These are phyloP conservation scores for Ctenoplectra terminalis DNA, from an alignment of 1,140 invertebrate genomes.

Conservation along the genomic window DNA sequence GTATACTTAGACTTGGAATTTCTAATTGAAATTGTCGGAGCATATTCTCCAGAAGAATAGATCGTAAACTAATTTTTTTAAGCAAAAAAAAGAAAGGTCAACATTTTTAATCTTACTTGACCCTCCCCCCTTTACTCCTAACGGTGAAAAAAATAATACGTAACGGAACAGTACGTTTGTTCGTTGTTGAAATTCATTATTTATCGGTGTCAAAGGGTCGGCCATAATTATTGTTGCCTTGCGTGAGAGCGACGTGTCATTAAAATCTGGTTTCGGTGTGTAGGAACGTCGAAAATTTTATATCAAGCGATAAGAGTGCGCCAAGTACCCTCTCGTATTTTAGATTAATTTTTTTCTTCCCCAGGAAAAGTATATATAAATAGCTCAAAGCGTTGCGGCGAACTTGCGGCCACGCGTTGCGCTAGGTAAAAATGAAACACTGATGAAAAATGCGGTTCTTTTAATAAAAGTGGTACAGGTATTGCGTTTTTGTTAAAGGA, in stretches of 20 bases:
- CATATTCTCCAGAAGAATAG: slow-evolving; percentile 35
- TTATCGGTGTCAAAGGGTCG: background rate
- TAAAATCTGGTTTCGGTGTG: background rate
- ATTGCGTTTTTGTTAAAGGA: slow-evolving; percentile 2
- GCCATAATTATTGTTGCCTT: background rate
- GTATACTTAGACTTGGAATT: too few species aligned
- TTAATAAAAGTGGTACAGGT: background rate
- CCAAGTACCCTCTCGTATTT: background rate
- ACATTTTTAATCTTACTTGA: too few species aligned
- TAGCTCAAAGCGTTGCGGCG: background rate
- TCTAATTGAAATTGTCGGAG: too few species aligned
- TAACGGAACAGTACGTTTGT: background rate
- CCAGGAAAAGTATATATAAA: background rate
- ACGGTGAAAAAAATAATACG: too few species aligned
- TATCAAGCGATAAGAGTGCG: background rate
- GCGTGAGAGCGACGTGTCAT: background rate
- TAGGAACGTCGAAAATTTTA: background rate
- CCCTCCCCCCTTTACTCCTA: too few species aligned
- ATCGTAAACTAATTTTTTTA: slow-evolving; percentile 34
- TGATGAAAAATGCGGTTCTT: background rate
- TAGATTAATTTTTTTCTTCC: background rate
- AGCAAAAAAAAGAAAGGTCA: background rate
- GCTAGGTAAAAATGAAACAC: background rate
- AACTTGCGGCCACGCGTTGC: background rate
- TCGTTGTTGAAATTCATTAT: background rate